A percentile compares a stretch with the other conserved stretches of the same genome.
Conservation (phyloP, 2,888 invertebrate species). For the Gisinianus flammeolus region DNA sequence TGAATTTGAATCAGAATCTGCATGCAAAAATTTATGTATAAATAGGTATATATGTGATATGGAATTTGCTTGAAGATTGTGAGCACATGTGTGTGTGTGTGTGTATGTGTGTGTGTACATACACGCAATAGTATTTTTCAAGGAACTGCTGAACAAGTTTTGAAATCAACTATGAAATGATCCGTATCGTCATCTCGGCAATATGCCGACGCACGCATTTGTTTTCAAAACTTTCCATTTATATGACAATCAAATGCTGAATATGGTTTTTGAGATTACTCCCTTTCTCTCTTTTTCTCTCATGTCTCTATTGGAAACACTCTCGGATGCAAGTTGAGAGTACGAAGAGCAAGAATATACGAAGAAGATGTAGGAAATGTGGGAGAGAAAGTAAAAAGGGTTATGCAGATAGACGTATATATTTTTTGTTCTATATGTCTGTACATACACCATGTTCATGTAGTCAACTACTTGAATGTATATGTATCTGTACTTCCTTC, state of each 20-base stretch:
- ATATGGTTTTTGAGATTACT: constrained; percentile 39
- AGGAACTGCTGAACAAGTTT: too few relatives aligned
- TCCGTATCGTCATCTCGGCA: constrained; percentile 46
- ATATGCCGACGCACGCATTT: constrained; percentile 49
- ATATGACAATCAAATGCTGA: constrained; percentile 50
- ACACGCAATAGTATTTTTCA: too few relatives aligned
- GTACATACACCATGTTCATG: too few relatives aligned
- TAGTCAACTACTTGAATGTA: not conserved
- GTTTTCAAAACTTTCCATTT: constrained; percentile 44
- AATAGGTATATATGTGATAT: too few relatives aligned
- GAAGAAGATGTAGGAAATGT: constrained; percentile 1
- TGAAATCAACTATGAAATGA: constrained; percentile 50
- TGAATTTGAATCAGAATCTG: too few relatives aligned
- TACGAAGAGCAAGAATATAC: not conserved
- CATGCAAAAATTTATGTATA: too few relatives aligned
- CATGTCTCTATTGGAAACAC: constrained; percentile 27
- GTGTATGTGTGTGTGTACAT: too few relatives aligned
- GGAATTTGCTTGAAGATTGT: too few relatives aligned
- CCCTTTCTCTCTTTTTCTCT: constrained; percentile 24
- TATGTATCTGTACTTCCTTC: not conserved
- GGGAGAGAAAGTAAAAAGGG: constrained; percentile 1
- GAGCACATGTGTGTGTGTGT: too few relatives aligned
- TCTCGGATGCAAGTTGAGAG: not conserved
- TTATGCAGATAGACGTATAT: too few relatives aligned
- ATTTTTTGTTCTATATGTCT: too few relatives aligned